phyloP scores from a whole-genome alignment of 2,113 vertebrate species.

The Phyllopteryx taeniolatus region DNA sequence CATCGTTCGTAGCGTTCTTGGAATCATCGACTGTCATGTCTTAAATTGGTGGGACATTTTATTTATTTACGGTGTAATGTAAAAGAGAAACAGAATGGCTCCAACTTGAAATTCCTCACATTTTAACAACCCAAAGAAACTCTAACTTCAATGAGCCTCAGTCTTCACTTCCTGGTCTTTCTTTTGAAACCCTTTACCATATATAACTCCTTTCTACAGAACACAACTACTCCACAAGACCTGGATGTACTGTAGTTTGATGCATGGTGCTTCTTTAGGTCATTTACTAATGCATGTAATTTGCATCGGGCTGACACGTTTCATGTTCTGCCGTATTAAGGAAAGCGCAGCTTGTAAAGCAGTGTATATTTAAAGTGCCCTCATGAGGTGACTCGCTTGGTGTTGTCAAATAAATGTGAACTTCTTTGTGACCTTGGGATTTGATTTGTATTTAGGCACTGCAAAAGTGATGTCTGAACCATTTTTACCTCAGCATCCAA shows the following conservation, averaged over 20 bases:
- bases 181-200: background rate
- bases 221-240: background rate
- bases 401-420: conserved; percentile 40
- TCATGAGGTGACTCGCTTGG: conserved; percentile 40
- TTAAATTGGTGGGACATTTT: background rate
- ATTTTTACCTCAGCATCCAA: conserved; percentile 44
- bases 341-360: conserved; percentile 40
- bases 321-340: conserved; percentile 26
- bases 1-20: background rate
- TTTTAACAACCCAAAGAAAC: no score
- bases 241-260: background rate
- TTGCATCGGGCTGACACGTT: conserved; percentile 31
- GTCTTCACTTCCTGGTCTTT: background rate
- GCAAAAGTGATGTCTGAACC: conserved; percentile 43
- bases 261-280: background rate
- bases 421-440: conserved; percentile 38
- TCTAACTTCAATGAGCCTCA: background rate
- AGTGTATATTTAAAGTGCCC: conserved; percentile 56
- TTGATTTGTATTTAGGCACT: conserved; percentile 51
- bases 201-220: background rate
- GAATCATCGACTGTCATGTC: background rate
- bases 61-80: background rate
- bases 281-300: conserved; percentile 15
- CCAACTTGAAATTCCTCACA: background rate
- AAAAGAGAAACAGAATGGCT: background rate